Conservation (phyloP, 2,797 vertebrate species). For the Gobionotothen gibberifrons region DNA sequence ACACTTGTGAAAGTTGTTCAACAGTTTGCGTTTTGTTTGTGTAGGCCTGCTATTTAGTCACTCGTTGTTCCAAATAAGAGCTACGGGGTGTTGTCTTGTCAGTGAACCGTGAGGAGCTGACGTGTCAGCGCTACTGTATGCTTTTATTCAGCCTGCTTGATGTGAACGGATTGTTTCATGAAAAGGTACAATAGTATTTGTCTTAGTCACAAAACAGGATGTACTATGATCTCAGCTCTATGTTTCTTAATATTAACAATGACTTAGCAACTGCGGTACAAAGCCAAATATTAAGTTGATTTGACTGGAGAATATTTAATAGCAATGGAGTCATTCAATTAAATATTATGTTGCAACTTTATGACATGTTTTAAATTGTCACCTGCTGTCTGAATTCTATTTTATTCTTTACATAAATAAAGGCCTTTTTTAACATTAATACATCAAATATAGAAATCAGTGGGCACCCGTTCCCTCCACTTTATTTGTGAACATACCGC, state of each 20-base stretch:
- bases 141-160: slow-evolving; percentile 5
- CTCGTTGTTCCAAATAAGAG: slow-evolving; percentile 36
- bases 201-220: neutral
- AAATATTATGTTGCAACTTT: no score
- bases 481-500: no score
- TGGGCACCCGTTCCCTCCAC: no score
- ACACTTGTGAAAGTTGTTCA: slow-evolving; percentile 23
- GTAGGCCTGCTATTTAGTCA: slow-evolving; percentile 28
- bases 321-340: no score
- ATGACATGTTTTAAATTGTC: neutral
- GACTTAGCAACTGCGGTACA: neutral
- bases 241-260: neutral
- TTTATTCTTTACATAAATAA: neutral
- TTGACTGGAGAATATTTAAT: no score
- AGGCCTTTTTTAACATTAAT: neutral
- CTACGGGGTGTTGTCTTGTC: slow-evolving; percentile 36
- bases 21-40: slow-evolving; percentile 39
- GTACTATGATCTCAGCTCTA: neutral
- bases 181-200: neutral
- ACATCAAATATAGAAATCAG: neutral
- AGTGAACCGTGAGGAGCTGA: slow-evolving; percentile 54
- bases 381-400: neutral
- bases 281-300: neutral
- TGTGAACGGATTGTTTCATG: neutral
- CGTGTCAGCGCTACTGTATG: neutral